phyloP scores from a whole-genome alignment of 2,797 vertebrate species.

The Podargus strigoides region DNA sequence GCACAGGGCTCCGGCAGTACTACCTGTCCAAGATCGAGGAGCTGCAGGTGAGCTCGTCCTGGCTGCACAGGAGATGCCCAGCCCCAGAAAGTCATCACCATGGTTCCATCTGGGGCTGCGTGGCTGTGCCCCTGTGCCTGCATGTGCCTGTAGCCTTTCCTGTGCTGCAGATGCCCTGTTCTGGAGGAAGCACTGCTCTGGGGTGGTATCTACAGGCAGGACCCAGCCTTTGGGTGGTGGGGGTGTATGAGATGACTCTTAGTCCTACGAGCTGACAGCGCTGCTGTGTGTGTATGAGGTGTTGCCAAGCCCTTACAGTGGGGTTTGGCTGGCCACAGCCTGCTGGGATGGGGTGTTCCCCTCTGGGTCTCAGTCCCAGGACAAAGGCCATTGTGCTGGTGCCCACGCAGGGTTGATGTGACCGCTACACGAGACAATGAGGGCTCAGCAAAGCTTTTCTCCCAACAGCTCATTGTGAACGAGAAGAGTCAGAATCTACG shows the following conservation, averaged over 20 bases:
- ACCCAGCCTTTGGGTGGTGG: neutral
- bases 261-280: no score
- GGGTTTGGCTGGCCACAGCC: fast-evolving
- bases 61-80: fast-evolving
- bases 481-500: slow-evolving; percentile 97
- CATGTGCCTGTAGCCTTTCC: no score
- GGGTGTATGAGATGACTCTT: no score
- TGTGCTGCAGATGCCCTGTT: no score
- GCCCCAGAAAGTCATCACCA: fast-evolving
- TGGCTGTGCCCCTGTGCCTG: fast-evolving
- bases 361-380: fast-evolving
- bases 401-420: no score
- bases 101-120: fast-evolving
- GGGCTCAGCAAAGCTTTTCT: neutral
- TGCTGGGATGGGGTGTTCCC: neutral
- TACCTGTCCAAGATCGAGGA: slow-evolving; percentile 98
- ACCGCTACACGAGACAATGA: no score
- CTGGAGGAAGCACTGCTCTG: no score
- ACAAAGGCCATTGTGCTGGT: fast-evolving
- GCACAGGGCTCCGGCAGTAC: slow-evolving; percentile 92
- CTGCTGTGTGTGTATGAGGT: neutral
- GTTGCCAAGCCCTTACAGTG: no score
- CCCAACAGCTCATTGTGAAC: slow-evolving; percentile 87
- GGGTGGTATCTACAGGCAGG: neutral
- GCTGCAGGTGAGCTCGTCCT: slow-evolving; percentile 82